Evolutionary conservation across 2,113 vertebrate genomes (phyloP).

Genomic region (Aepyceros melampus): DNA sequence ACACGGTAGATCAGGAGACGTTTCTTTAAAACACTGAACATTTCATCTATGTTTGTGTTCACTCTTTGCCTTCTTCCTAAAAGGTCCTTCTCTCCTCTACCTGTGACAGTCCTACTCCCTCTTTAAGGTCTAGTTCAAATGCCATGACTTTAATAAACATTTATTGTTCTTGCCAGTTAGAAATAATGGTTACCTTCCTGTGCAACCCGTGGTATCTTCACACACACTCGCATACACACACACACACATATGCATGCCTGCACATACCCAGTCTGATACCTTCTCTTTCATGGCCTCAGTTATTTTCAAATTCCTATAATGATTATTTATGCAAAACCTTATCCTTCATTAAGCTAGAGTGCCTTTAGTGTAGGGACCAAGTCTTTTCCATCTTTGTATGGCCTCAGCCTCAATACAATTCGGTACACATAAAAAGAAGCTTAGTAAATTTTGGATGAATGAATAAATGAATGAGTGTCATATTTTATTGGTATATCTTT

Average conservation of each 20-base stretch:
- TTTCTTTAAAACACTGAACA: neutral
- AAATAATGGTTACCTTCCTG: neutral
- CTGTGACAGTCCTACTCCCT: neutral
- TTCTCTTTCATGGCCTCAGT: neutral
- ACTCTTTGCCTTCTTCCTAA: neutral
- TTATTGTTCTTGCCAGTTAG: neutral
- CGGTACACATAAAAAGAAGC: neutral
- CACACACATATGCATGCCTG: neutral
- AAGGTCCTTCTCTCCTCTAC: neutral
- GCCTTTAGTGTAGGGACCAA: neutral
- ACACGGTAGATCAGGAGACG: neutral
- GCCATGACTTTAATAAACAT: neutral
- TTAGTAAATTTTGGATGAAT: slow-evolving; percentile 32
- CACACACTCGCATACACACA: neutral
- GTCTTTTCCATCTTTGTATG: neutral
- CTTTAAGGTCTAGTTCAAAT: neutral
- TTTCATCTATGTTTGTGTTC: neutral
- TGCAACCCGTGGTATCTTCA: neutral
- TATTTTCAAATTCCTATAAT: neutral
- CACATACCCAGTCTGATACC: neutral
- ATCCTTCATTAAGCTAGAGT: neutral
- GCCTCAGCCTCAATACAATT: neutral
- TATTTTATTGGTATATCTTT: neutral
- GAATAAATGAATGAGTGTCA: neutral
- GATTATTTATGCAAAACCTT: neutral